Conservation (phyloP, 2,888 invertebrate species). For the Thymelicus lineola region DNA sequence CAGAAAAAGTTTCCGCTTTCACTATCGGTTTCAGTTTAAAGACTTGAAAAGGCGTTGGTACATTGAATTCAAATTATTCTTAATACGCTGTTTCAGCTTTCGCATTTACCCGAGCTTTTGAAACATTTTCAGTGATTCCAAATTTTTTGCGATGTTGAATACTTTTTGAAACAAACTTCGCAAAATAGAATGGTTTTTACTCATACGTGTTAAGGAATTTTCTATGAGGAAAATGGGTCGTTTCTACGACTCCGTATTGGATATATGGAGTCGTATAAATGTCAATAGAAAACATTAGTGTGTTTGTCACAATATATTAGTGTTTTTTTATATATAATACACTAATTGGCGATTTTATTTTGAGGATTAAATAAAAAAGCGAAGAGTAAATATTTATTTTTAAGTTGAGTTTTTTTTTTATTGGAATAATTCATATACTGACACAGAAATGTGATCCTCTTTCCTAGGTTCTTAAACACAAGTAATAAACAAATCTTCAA, state of each 20-base stretch:
- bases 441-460: no score
- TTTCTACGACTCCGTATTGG: background rate
- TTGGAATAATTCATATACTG: no score
- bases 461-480: no score
- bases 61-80: slow-evolving; percentile 27
- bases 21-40: background rate
- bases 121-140: slow-evolving; percentile 16
- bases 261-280: no score
- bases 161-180: slow-evolving; percentile 10
- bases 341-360: background rate
- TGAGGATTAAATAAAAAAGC: background rate
- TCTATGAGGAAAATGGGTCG: background rate
- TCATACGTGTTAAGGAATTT: background rate
- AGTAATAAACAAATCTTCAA: no score
- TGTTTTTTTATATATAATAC: no score
- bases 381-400: background rate
- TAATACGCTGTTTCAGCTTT: slow-evolving; percentile 21
- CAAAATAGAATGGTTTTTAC: background rate
- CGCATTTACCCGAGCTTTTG: slow-evolving; percentile 5
- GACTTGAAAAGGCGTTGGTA: slow-evolving; percentile 26
- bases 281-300: no score
- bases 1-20: background rate
- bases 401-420: no score
- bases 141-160: slow-evolving; percentile 1
- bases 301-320: no score